Evolutionary conservation across 2,888 invertebrate genomes (phyloP), one percentile per base, ranked within the genome.

Genomic region (Phytoseiulus persimilis): DNA sequence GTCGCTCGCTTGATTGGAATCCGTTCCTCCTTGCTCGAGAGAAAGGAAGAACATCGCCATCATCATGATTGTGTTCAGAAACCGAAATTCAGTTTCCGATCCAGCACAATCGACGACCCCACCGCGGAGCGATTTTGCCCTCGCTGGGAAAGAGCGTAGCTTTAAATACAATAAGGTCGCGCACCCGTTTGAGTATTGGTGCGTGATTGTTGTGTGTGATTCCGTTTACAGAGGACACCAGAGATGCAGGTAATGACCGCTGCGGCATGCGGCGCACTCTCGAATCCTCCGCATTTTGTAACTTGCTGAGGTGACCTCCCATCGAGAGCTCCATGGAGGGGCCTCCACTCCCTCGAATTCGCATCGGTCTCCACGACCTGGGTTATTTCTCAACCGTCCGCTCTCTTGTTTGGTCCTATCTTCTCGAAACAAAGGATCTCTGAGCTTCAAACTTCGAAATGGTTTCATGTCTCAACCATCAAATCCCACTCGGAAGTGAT

Each of bases 61-160:
- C 65, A 65, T 65, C 65, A 65, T 65, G 11, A 65, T 65, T 65
- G 65, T 65, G 65, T 65, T 65, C 65, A 65, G 65, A 65, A 65
- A 65, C 65, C 65, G 65, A 65, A 65, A 65, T 39, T 65, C 65
- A 18, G 65, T 65, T 65, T 65, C 65, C 65, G 65, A 65, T 65
- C 65, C 65, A 65, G 18, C 28, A 28, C 65, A 65, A 65, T 65
- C 65, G 28, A 65, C 65, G 65, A 65, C 65, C 65, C 65, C 23
- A 65, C 65, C 65, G 65, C 65, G 65, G 65, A 65, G 65, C 65
- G 65, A 65, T 65, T 65, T 65, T 65, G 65, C 65, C 65, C 65
- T 65, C 65, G 65, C 65, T 65, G 65, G 65, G 65, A 65, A 65
- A 65, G 65, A 65, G 65, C 65, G 65, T 65, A 1, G 65, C 65